phyloP scores from a whole-genome alignment of 1,140 invertebrate species.

The Zaprionus gabonicus region DNA sequence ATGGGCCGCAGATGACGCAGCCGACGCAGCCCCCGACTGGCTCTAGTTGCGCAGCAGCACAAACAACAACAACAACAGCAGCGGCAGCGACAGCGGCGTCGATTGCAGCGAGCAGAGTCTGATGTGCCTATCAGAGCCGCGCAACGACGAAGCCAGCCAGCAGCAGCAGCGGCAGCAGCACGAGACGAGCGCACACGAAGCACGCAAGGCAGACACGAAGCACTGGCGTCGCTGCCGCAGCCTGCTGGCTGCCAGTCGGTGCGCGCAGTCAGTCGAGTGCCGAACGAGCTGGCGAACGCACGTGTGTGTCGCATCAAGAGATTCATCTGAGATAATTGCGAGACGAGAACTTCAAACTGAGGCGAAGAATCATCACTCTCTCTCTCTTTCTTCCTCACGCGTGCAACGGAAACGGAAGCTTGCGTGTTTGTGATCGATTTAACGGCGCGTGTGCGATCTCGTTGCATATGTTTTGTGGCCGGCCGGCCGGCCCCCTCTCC shows the following conservation, averaged over 20 bases:
- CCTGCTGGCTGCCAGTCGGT: conserved; percentile 12
- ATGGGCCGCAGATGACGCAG: conserved; percentile 25
- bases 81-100: conserved; percentile 28
- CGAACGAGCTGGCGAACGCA: conserved; percentile 74
- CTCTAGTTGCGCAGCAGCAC: conserved; percentile 47
- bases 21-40: conserved; percentile 26
- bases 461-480: conserved; percentile 58
- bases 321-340: background rate
- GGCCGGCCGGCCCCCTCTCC: conserved; percentile 62
- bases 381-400: background rate
- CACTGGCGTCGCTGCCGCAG: conserved; percentile 7
- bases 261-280: conserved; percentile 66
- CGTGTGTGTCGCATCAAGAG: conserved; percentile 60
- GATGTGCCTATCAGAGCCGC: conserved; percentile 53
- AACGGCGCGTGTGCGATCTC: conserved; percentile 27
- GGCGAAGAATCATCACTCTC: background rate
- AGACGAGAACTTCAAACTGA: conserved; percentile 8
- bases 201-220: conserved; percentile 19
- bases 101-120: conserved; percentile 23
- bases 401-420: conserved; percentile 10
- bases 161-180: conserved; percentile 6
- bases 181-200: conserved; percentile 21
- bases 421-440: conserved; percentile 28
- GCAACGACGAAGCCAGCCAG: conserved; percentile 33
- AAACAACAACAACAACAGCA: conserved; percentile 30